These are phyloP conservation scores for Macquaria ambigua DNA, from an alignment of 2,113 vertebrate genomes.

Conservation along the genomic window DNA sequence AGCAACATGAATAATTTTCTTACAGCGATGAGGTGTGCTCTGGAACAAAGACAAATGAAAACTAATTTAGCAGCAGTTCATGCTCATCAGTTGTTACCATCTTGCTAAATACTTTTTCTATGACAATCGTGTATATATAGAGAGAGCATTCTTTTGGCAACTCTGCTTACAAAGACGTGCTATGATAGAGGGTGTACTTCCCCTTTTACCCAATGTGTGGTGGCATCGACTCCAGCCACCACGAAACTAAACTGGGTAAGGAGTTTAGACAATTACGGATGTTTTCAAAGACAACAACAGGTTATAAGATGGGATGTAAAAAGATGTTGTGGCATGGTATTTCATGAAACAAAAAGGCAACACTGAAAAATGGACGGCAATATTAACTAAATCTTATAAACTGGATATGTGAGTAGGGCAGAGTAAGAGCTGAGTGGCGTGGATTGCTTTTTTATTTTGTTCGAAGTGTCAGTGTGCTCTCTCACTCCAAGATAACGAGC, in stretches of 20 bases:
- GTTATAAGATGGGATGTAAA: background rate
- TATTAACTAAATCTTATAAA: background rate
- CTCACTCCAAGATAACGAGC: constrained; percentile 23
- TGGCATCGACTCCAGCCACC: background rate
- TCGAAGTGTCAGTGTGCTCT: background rate
- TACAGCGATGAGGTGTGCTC: background rate
- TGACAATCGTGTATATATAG: background rate
- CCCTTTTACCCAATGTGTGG: background rate
- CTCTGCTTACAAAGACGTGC: background rate
- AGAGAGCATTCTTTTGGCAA: background rate
- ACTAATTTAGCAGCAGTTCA: constrained; percentile 3
- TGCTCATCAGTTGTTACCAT: constrained; percentile 12
- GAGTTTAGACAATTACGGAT: constrained; percentile 1
- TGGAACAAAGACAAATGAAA: background rate
- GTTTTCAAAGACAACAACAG: constrained; percentile 1
- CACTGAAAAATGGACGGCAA: background rate
- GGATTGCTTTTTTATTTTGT: background rate
- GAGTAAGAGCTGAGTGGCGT: background rate
- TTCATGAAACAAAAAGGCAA: constrained; percentile 2
- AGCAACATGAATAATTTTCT: constrained; percentile 5
- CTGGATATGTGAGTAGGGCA: background rate
- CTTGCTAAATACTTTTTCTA: constrained; percentile 12
- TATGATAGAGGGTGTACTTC: background rate
- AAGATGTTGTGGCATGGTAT: background rate
- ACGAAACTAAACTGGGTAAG: background rate